phyloP scores from a whole-genome alignment of 2,888 invertebrate species.

The Peribatodes rhomboidaria region DNA sequence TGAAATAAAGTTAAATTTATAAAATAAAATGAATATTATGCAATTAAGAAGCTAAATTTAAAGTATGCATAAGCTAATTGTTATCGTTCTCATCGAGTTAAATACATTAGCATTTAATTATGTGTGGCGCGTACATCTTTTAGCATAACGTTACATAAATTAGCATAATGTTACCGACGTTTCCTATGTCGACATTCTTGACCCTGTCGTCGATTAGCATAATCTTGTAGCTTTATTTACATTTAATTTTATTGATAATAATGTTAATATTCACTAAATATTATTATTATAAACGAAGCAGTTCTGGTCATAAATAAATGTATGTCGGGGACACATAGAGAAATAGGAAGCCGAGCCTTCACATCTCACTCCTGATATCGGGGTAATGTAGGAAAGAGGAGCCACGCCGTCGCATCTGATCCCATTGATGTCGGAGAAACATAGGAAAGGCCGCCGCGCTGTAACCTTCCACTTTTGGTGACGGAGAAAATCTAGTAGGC shows the following conservation, averaged over 20 bases:
- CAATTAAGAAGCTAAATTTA: not conserved
- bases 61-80: not conserved
- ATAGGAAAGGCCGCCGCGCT: too few species aligned
- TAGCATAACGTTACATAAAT: constrained; percentile 17
- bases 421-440: too few species aligned
- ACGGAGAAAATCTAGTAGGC: too few species aligned
- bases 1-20: not conserved
- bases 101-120: constrained; percentile 24
- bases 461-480: too few species aligned
- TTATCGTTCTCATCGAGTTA: constrained; percentile 12
- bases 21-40: not conserved
- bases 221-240: constrained; percentile 16
- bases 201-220: constrained; percentile 29
- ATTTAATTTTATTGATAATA: not conserved
- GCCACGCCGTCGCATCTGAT: too few species aligned
- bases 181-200: constrained; percentile 34
- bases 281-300: not conserved
- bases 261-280: not conserved
- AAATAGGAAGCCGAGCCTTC: too few species aligned
- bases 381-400: too few species aligned
- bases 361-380: too few species aligned
- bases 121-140: not conserved
- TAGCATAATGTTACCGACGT: constrained; percentile 29
- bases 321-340: too few species aligned
- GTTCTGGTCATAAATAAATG: not conserved